A percentile compares a stretch with the other conserved stretches of the same genome.
Evolutionary conservation across 2,797 vertebrate genomes (phyloP).

Genomic region (Sardinella longiceps): DNA sequence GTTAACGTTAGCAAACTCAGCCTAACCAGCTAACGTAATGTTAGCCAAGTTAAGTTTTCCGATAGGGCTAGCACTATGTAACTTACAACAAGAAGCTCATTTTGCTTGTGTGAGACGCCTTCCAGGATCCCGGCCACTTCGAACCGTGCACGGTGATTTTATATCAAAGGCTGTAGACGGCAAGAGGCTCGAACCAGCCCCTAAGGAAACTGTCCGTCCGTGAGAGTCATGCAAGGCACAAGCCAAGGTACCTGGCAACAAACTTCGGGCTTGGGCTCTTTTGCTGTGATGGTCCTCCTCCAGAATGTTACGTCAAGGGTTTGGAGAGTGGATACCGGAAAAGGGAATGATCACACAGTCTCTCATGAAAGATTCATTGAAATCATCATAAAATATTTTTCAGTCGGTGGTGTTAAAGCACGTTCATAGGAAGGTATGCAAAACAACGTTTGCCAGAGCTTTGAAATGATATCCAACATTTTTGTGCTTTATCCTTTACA

Average conservation of each 20-base stretch:
- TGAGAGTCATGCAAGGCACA: slow-evolving; percentile 4
- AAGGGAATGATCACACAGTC: not conserved
- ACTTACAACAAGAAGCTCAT: slow-evolving; percentile 28
- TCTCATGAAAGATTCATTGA: too few relatives aligned
- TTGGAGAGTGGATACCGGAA: not conserved
- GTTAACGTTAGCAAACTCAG: not conserved
- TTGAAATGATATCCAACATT: not conserved
- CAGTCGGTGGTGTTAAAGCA: too few relatives aligned
- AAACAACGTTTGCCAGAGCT: not conserved
- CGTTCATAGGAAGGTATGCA: not conserved
- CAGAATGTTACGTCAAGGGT: slow-evolving; percentile 1
- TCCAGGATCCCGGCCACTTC: not conserved
- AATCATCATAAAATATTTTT: not conserved
- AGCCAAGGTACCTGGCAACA: not conserved
- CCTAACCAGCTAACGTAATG: slow-evolving; percentile 10
- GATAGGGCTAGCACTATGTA: not conserved
- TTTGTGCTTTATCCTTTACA: not conserved
- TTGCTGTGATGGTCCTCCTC: not conserved
- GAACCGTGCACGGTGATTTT: not conserved
- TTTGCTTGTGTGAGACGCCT: not conserved
- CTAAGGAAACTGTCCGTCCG: not conserved
- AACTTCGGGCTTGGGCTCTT: slow-evolving; percentile 20
- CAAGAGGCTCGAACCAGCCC: not conserved
- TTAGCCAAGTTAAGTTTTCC: not conserved
- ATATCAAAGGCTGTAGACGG: slow-evolving; percentile 5